Evolutionary conservation across 2,888 invertebrate species (phyloP).

Genomic region (Labia minor): DNA sequence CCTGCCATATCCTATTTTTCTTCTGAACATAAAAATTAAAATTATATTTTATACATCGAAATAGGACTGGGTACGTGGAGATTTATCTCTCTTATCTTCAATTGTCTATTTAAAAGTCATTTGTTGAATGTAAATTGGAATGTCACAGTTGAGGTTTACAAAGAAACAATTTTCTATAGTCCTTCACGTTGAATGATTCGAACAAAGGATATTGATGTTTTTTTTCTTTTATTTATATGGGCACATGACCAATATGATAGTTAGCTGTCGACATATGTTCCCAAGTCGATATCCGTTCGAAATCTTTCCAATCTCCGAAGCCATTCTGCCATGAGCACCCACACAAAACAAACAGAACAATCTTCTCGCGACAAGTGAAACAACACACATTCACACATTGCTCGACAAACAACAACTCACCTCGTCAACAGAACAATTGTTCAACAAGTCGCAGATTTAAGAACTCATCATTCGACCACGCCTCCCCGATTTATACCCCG

Average conservation of each 20-base stretch:
- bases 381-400: not conserved
- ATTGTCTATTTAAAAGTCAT: conserved; percentile 13
- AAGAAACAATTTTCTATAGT: not conserved
- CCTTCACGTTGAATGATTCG: not conserved
- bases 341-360: not conserved
- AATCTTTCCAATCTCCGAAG: not conserved
- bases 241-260: conserved; percentile 13
- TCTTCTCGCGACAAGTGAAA: not conserved
- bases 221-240: not conserved
- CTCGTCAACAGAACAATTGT: conserved; percentile 7
- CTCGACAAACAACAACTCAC: conserved; percentile 13
- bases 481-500: not conserved
- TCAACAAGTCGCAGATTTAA: conserved; percentile 13
- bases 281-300: not conserved
- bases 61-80: not conserved
- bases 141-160: not conserved
- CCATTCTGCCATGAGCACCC: not conserved
- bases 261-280: conserved; percentile 13
- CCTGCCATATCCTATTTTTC: too few species aligned
- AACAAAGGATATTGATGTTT: conserved; percentile 2
- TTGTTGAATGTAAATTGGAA: conserved; percentile 13
- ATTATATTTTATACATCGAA: not conserved
- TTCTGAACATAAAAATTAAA: not conserved
- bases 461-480: not conserved
- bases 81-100: conserved; percentile 13